These are phyloP conservation scores for Ruditapes philippinarum DNA, from an alignment of 1,140 invertebrate species.

Conservation along the genomic window DNA sequence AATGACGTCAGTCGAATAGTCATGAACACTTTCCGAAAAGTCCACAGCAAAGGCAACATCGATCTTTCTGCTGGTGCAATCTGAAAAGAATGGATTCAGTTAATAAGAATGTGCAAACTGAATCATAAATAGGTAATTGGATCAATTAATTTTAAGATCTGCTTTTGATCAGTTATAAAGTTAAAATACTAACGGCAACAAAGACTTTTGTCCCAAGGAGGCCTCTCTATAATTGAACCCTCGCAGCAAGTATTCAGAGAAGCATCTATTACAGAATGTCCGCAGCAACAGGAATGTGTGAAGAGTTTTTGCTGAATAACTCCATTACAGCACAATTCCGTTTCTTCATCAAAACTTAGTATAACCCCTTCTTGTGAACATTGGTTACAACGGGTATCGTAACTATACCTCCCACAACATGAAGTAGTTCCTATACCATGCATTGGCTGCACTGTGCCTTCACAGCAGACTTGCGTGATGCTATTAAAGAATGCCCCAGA, in stretches of 20 bases:
- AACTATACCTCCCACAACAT: no score
- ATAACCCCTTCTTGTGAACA: neutral
- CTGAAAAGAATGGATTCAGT: neutral
- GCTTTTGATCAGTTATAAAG: neutral
- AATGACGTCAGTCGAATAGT: neutral
- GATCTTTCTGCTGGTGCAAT: neutral
- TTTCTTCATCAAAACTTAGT: neutral
- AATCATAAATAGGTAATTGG: neutral
- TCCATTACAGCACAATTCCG: neutral
- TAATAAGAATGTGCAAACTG: neutral
- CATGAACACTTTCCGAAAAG: neutral
- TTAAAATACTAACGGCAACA: no score
- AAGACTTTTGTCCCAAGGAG: neutral
- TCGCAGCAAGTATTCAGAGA: neutral
- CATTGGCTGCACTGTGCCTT: neutral
- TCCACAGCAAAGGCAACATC: slow-evolving; percentile 13
- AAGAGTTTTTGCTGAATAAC: neutral
- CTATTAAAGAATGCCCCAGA: neutral
- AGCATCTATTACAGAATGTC: neutral
- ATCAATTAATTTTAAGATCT: neutral
- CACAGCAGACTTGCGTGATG: no score
- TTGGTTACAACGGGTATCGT: neutral
- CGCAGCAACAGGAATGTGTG: neutral
- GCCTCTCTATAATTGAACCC: neutral
- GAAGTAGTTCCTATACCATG: neutral